Base-by-base conservation (phyloP, 2,113 vertebrate species). In the Elaphurus davidianus region DNA sequence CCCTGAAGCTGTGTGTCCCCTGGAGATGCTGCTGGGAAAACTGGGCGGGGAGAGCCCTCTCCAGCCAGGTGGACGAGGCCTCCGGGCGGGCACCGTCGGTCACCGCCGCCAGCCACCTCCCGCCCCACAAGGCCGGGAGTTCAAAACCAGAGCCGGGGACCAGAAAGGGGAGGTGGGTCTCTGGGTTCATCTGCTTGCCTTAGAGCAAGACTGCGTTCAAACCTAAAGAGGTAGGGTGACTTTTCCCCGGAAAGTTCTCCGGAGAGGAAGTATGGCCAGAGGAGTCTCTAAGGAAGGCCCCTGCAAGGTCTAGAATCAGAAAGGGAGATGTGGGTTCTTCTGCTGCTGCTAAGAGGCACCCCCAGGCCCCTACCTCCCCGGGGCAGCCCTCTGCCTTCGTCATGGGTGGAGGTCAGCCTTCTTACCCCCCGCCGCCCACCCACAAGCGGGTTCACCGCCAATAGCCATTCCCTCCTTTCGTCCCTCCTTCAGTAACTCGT, bases 41-140 rank as follows among this genome's bases (percentile, higher is more conserved):
- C 17, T 4, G 30, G 81, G 6, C 19, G 0, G 4, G 50, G 27
- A 79, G 50, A 2, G 25, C 40, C 27, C 57, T 36, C 67, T 91
- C 64, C 36, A 87, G 62, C 93, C 79, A 1, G 25, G 17, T 9
- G 7, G 25, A 6, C 0, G 5, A 14, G 25, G n/a, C 27, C 14
- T 33, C 0, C 0, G 1, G 52, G 57, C 9, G 4, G 4, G 14
- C 19, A 36, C n/a, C 16, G 1, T 54, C 36, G 6, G n/a, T 23
- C 30, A 45, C 57, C 55, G 25, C 36, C 6, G 1, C 59, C 36
- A 1, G n/a, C 33, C 28, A 47, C 71, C 78, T 81, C 67, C 8
- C 6, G 40, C 27, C 14, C n/a, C 7, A 1, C 6, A 0, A 30
- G 40, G 9, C 45, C 33, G 1, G 52, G 25, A 62, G 36, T 54